Percentiles rank a stretch among this genome's conserved stretches.
phyloP scores from a whole-genome alignment of 2,888 invertebrate species.

The Meta bourneti region DNA sequence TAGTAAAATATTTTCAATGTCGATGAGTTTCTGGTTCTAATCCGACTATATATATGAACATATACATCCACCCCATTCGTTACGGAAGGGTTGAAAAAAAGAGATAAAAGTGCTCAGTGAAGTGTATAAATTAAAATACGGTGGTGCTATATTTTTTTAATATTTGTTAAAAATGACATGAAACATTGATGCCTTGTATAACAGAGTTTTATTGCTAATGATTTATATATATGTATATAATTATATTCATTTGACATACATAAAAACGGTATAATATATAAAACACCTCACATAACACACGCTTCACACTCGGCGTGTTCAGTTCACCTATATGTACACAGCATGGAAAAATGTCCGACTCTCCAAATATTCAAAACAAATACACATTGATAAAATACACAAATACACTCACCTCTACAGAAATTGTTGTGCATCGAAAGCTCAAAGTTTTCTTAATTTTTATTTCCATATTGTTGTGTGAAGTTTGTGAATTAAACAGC shows the following conservation, averaged over 20 bases:
- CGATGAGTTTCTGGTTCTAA: too few species aligned
- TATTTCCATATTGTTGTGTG: background rate
- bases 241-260: conserved; percentile 58
- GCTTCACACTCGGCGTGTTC: background rate
- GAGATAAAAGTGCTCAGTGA: too few species aligned
- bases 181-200: background rate
- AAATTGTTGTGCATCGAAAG: background rate
- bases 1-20: too few species aligned
- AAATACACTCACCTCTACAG: background rate
- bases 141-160: too few species aligned
- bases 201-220: background rate
- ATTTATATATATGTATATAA: conserved; percentile 45
- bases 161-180: too few species aligned
- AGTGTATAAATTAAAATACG: too few species aligned
- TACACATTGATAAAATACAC: background rate
- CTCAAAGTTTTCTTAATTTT: background rate
- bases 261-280: conserved; percentile 69
- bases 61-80: too few species aligned
- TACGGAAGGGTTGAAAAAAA: too few species aligned
- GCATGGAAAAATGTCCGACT: background rate
- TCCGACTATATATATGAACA: too few species aligned
- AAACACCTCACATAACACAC: conserved; percentile 19
- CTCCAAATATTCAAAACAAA: background rate
- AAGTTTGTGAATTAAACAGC: background rate
- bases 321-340: background rate